Conservation (phyloP, 2,113 vertebrate species). For the Chrysemys picta region DNA sequence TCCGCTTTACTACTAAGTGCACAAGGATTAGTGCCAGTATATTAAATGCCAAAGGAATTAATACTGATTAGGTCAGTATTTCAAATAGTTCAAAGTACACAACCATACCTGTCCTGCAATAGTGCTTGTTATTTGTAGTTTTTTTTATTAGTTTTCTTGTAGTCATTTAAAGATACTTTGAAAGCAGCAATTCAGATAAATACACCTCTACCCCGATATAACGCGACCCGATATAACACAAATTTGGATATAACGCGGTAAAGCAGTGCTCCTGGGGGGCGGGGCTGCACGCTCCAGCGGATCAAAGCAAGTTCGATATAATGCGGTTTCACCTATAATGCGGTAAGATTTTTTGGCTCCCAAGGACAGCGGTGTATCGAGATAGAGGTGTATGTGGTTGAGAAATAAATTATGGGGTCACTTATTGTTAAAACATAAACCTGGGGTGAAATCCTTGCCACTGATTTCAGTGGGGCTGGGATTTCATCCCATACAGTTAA, state of each 20-base stretch:
- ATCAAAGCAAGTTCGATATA: too few species aligned
- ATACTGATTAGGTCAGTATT: slow-evolving; percentile 1
- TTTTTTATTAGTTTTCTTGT: background rate
- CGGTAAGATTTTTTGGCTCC: too few species aligned
- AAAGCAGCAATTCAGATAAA: slow-evolving; percentile 1
- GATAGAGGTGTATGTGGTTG: background rate
- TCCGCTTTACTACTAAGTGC: background rate
- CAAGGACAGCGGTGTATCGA: too few species aligned
- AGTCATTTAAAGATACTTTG: background rate
- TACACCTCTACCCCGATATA: too few species aligned
- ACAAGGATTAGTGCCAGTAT: background rate
- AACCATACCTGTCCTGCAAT: slow-evolving; percentile 30
- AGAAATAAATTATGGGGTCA: background rate
- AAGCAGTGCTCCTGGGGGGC: too few species aligned
- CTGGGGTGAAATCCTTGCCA: background rate
- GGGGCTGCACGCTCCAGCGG: too few species aligned
- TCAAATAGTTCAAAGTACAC: background rate
- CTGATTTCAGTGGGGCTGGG: background rate
- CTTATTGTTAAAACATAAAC: background rate
- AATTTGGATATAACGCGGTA: too few species aligned
- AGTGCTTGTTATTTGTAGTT: background rate
- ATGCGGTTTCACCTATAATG: too few species aligned
- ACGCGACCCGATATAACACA: too few species aligned
- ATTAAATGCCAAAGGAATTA: background rate
- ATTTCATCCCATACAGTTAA: background rate